Evolutionary conservation across 2,888 invertebrate genomes (phyloP), one percentile per base, ranked within the genome.

Genomic region (Cartodere bifasciata): DNA sequence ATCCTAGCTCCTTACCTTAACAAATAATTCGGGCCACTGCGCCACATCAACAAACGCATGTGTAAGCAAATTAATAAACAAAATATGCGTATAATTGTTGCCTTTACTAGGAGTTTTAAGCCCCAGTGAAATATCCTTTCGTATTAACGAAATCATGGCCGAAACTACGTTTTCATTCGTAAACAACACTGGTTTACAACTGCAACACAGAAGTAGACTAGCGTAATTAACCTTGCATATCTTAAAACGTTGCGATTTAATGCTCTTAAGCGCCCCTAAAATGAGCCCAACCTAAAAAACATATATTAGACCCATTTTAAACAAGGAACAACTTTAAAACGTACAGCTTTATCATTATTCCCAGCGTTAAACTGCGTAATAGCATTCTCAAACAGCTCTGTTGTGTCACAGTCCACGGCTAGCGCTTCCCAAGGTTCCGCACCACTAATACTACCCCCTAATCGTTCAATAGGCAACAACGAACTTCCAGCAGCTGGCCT

Each of bases 11-110:
- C 45, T 43, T 52, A 85, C 85, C 71, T 85, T 87, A 2, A 94
- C 73, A 64, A 94, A 90, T 32, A 74, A 67, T 52, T 92, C 90
- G 0, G 94, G 92, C 95, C 94, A 95, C 45, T 77, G 76, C 38
- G 70, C 75, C 43, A 81, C 80, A 22, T 91, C 87, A 27, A 72
- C 65, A 54, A 79, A 90, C 0, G 85, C 86, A 42, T 79, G 71
- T 50, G 83, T 72, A 30, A 94, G 60, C 48, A 92, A 67, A 60
- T 90, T 92, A 36, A 87, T 78, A 3, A 85, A 81, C 24, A 90
- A 58, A 15, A 88, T 79, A 42, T 86, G 80, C 22, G 85, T 76
- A 23, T 83, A 62, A 0, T 80, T 73, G 56, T 86, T 87, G 4
- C 76, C 80, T 49, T 88, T 85, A 33, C 51, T 56, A 4, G 50